Conservation (phyloP, 2,113 vertebrate species). For the Phycodurus eques region DNA sequence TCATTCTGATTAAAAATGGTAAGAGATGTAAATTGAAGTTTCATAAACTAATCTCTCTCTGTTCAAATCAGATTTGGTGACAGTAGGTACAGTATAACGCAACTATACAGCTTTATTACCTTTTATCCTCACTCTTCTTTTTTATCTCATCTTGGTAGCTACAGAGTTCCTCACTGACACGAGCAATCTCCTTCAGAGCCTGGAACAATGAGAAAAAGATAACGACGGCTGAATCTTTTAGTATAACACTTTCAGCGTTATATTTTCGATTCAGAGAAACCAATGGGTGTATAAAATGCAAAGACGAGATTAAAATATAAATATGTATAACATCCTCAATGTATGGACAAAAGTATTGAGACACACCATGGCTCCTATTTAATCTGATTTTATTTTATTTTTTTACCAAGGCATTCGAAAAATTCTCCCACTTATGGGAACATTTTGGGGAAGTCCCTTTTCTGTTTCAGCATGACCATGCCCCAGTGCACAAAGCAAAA, state of each 20-base stretch:
- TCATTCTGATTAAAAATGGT: background rate
- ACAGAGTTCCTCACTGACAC: constrained; percentile 94
- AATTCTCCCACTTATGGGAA: background rate
- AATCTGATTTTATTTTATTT: background rate
- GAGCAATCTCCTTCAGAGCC: constrained; percentile 95
- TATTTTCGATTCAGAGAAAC: constrained; percentile 10
- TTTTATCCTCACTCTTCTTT: constrained; percentile 77
- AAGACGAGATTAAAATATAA: constrained; percentile 2
- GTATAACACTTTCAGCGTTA: background rate
- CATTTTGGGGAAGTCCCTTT: background rate
- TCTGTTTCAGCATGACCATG: background rate
- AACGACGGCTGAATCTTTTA: constrained; percentile 6
- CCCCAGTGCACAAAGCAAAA: background rate
- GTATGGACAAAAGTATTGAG: background rate
- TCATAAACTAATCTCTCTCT: background rate
- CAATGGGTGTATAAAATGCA: background rate
- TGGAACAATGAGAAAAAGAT: constrained; percentile 53
- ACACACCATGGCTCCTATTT: background rate
- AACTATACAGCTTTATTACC: constrained; percentile 66
- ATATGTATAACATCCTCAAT: background rate
- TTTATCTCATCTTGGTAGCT: constrained; percentile 93
- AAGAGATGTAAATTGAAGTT: background rate
- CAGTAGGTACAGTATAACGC: background rate
- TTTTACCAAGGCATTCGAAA: too few relatives aligned
- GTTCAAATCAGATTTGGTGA: background rate